phyloP scores from a whole-genome alignment of 2,113 vertebrate genomes.

The Pedionomus torquatus region DNA sequence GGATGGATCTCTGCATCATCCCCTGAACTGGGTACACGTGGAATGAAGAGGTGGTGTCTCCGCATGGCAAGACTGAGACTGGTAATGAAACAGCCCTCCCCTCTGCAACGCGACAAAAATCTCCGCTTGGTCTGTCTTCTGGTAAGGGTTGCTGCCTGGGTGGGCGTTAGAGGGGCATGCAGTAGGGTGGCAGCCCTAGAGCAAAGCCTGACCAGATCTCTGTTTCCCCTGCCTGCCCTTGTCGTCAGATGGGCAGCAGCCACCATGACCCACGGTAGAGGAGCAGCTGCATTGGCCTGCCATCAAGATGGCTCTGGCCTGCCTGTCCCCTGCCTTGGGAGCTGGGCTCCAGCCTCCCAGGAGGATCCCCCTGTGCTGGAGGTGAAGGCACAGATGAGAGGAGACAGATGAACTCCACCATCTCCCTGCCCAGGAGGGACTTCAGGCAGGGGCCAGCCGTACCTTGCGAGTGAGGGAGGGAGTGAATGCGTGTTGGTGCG shows the following conservation, averaged over 20 bases:
- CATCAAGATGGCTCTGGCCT: background rate
- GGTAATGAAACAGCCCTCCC: background rate
- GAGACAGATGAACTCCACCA: background rate
- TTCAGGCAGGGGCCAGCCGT: background rate
- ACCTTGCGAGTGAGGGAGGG: background rate
- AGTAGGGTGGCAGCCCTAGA: background rate
- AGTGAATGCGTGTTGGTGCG: rapidly evolving
- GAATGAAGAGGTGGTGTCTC: background rate
- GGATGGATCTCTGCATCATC: rapidly evolving
- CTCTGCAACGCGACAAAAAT: background rate
- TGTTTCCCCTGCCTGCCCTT: rapidly evolving
- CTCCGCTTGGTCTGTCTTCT: background rate
- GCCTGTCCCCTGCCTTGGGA: background rate
- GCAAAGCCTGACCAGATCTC: background rate
- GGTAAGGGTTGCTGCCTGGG: background rate
- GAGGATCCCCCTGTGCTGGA: rapidly evolving
- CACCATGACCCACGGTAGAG: rapidly evolving
- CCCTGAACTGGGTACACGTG: rapidly evolving
- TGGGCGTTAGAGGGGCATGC: background rate
- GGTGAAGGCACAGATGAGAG: rapidly evolving
- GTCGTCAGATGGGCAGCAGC: background rate
- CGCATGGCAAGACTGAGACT: rapidly evolving
- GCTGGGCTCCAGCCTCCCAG: background rate
- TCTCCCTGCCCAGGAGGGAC: background rate
- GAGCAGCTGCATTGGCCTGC: rapidly evolving